A percentile compares a stretch with the other conserved stretches of the same genome.
Conservation (phyloP, 2,888 invertebrate species). For the Merodon equestris region DNA sequence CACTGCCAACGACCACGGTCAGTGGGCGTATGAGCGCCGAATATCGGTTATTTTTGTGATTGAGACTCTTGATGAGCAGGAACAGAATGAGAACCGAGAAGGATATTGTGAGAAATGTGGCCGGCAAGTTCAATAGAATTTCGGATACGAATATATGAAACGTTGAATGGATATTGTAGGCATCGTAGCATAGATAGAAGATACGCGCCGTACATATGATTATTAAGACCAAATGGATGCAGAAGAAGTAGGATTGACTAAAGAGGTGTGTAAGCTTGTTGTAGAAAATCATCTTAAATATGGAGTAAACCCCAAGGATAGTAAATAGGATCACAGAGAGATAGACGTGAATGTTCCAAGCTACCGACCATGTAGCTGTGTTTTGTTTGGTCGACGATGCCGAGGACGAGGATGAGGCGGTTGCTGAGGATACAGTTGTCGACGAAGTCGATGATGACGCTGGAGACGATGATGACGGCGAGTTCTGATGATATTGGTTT, state of each 20-base stretch:
- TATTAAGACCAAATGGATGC: conserved; percentile 90
- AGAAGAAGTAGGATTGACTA: conserved; percentile 92
- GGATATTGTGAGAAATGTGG: conserved; percentile 92
- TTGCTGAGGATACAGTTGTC: conserved; percentile 57
- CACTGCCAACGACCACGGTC: conserved; percentile 88
- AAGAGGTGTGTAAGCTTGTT: conserved; percentile 92
- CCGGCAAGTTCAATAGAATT: conserved; percentile 90
- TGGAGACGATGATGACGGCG: conserved; percentile 45
- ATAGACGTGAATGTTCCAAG: conserved; percentile 96
- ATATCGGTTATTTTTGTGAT: conserved; percentile 86
- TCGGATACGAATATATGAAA: conserved; percentile 89
- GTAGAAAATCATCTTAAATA: conserved; percentile 91
- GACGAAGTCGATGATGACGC: conserved; percentile 66
- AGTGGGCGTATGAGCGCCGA: conserved; percentile 87
- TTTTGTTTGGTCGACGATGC: conserved; percentile 69
- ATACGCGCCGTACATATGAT: conserved; percentile 90
- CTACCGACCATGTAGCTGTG: conserved; percentile 85
- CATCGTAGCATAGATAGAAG: conserved; percentile 93
- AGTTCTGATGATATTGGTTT: conserved; percentile 55
- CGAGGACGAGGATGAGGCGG: conserved; percentile 58
- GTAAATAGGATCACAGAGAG: conserved; percentile 91
- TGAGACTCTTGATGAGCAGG: conserved; percentile 88
- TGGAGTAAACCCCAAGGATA: conserved; percentile 89
- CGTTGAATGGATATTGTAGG: conserved; percentile 91
- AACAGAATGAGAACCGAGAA: conserved; percentile 93